Evolutionary conservation across 2,797 vertebrate genomes (phyloP), one percentile per base, ranked within the genome.

Genomic region (Acipenser oxyrinchus): DNA sequence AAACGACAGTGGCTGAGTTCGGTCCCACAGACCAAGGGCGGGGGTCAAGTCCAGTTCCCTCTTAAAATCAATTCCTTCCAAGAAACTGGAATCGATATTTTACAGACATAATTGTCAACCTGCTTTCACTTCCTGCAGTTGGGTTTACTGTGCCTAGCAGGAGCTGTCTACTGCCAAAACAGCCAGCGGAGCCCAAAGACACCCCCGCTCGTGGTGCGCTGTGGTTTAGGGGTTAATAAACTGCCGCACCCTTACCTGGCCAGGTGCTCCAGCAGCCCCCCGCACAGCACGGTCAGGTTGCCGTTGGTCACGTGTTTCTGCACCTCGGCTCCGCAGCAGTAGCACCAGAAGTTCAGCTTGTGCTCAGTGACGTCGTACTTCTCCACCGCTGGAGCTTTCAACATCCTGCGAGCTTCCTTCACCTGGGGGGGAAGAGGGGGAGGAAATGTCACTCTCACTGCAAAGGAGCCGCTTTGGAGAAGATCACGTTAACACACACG

Each of bases 221-320:
- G 51, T 53, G 51, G 51, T 9, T 53, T 53, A 53, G 51, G 5
- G 51, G 8, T 9, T 12, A 3, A 12, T 9, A 9, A 3, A 6
- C 4, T 6, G 59, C 59, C 4, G 18, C 59, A 8, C 59, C 69
- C 81, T 76, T 75, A 95, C 95, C 91, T 94, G 71, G 89, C 85
- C 84, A 97, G 85, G 74, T 98, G 95, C 71, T 91, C 92, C 64
- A 97, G 70, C 71, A 97, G 78, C 6, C 88, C 93, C 12, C 90
- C 94, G 2, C 85, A 70, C 59, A 91, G 73, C 64, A 95, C 91
- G 0, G 91, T 87, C 77, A 93, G 69, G 73, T 81, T 84, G 2
- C 86, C 88, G 1, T 93, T 85, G 51, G 90, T 88, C 8, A 91
- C 82, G 67, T 96, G 88, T 72, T 75, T 86, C 52, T 73, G 80